Evolutionary conservation across 1,140 invertebrate species (phyloP).

Genomic region (Hypsibius dujardini): DNA sequence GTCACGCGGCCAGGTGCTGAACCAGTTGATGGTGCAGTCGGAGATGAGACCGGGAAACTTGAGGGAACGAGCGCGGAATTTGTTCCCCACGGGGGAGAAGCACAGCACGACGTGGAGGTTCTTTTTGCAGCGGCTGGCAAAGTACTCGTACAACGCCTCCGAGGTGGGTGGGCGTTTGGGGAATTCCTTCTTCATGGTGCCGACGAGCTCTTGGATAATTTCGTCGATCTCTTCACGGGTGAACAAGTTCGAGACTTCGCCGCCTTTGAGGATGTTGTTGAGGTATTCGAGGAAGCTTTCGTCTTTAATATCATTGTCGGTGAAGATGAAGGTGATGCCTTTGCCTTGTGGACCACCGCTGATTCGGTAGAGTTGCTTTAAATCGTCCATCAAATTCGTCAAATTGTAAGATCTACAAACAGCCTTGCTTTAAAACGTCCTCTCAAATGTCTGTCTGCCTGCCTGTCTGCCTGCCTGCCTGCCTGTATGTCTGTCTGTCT

Average conservation of each 20-base stretch:
- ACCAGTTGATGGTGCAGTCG: constrained; percentile 93
- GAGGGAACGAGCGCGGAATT: constrained; percentile 48
- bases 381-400: constrained; percentile 83
- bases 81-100: constrained; percentile 69
- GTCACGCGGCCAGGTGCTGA: constrained; percentile 88
- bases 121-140: constrained; percentile 67
- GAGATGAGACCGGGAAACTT: constrained; percentile 89
- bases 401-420: constrained; percentile 68
- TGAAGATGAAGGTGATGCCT: constrained; percentile 90
- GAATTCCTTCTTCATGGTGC: constrained; percentile 81
- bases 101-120: constrained; percentile 88
- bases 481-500: no score
- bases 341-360: constrained; percentile 84
- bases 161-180: constrained; percentile 66
- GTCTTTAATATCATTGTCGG: constrained; percentile 91
- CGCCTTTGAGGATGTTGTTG: constrained; percentile 84
- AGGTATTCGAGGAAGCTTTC: constrained; percentile 90
- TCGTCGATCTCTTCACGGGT: constrained; percentile 84
- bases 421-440: no score
- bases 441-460: no score
- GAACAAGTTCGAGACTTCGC: constrained; percentile 70
- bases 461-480: no score
- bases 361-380: constrained; percentile 67
- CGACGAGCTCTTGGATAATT: constrained; percentile 80
- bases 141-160: constrained; percentile 84